Percentiles rank a stretch among this genome's conserved stretches.
These are phyloP conservation scores for Heteractis magnifica DNA, from an alignment of 92 coral and sea anemone genomes.

Conservation along the genomic window DNA sequence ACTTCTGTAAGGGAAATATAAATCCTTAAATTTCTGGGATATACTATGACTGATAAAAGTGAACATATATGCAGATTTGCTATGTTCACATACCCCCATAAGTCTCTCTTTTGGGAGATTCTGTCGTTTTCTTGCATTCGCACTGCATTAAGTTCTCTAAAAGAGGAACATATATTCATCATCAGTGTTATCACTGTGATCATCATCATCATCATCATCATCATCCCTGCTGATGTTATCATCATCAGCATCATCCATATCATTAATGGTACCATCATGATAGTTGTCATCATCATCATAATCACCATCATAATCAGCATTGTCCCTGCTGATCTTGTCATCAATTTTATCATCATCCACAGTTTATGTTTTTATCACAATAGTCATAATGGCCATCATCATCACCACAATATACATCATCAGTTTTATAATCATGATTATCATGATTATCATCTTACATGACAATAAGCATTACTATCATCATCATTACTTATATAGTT, in stretches of 20 bases:
- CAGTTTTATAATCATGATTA: not conserved
- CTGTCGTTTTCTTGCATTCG: slow-evolving; percentile 79
- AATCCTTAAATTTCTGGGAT: too few species aligned
- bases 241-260: not conserved
- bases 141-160: slow-evolving; percentile 79
- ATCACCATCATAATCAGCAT: not conserved
- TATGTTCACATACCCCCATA: slow-evolving; percentile 74
- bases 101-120: slow-evolving; percentile 82
- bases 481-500: not conserved
- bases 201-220: not conserved
- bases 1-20: too few species aligned
- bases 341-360: too few species aligned
- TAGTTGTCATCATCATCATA: not conserved
- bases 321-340: not conserved
- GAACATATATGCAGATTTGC: not conserved
- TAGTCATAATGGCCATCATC: not conserved
- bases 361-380: too few species aligned
- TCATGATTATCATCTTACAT: not conserved
- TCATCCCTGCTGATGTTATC: not conserved
- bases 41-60: not conserved
- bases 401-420: not conserved
- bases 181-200: not conserved
- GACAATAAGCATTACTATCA: not conserved
- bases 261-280: not conserved
- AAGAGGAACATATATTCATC: not conserved